phyloP scores from a whole-genome alignment of 1,140 invertebrate species.

The Pemphigus obesinymphae region DNA sequence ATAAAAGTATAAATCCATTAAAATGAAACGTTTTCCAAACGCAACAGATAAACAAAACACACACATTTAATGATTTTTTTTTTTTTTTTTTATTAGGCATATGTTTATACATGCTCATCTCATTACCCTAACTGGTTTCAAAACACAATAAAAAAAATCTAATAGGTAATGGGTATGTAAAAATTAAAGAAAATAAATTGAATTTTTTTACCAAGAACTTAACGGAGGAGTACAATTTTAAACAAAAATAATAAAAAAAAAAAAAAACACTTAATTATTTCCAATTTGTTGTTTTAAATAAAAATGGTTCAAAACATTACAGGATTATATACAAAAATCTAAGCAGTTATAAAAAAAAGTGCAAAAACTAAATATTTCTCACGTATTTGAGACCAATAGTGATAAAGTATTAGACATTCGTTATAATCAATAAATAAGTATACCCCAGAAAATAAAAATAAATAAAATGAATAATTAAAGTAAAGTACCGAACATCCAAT shows the following conservation, averaged over 20 bases:
- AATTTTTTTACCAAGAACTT: neutral
- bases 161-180: neutral
- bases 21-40: no score
- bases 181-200: conserved; percentile 1
- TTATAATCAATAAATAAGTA: neutral
- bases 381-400: neutral
- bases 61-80: conserved; percentile 19
- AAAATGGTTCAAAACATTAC: neutral
- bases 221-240: neutral
- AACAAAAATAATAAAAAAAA: neutral
- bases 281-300: neutral
- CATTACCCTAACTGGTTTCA: conserved; percentile 25
- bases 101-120: conserved; percentile 26
- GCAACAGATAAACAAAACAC: neutral
- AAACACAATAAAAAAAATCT: neutral
- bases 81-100: conserved; percentile 3
- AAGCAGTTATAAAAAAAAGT: conserved; percentile 5
- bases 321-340: conserved; percentile 21
- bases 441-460: neutral
- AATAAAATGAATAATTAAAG: neutral
- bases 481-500: neutral
- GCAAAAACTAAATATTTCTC: conserved; percentile 10
- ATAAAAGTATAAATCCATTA: no score
- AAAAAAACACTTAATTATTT: neutral
- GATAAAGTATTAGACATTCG: neutral